Base-by-base conservation (phyloP, 2,113 vertebrate genomes). In the Callipepla californica region DNA sequence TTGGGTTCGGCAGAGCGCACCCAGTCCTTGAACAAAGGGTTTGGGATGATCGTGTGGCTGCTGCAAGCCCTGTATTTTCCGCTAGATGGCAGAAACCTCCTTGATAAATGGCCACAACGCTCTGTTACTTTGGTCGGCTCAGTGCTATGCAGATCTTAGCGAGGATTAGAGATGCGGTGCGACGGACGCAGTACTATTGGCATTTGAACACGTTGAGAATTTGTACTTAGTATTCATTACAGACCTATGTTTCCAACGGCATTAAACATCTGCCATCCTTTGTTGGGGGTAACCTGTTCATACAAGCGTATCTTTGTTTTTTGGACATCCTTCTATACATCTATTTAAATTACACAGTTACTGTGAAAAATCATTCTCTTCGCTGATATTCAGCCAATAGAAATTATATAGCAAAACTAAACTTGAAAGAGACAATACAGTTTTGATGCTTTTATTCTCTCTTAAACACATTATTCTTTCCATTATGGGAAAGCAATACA, bases 51-150 rank as follows among this genome's bases (percentile, higher is more conserved):
- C 25, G 38, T 4, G 47, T 7, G 28, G 32, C 6, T 25, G 21
- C 28, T 62, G 79, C 11, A 57, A 14, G 44, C 55, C 6, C 12
- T 10, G 10, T 14, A 0, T n/a, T 47, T 53, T 16, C 83, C 95
- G 53, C 90, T 72, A 95, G 97, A 38, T 95, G 97, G 95, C 97
- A 94, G 70, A 73, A 58, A 22, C 9, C 65, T 19, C 73, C 69
- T 87, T 58, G 62, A 10, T 4, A 72, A 47, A 11, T 17, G 2
- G 30, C 42, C 13, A 23, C 53, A 9, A 23, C 13, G 2, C 8
- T 4, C 65, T 20, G 4, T 0, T 20, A 3, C 44, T 70, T 2
- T 4, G 1, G 13, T 15, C 23, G 18, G 45, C 82, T 62, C 48
- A 3, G 1, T 44, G 5, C 45, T 70, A 1, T 32, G 12, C 5